Conservation (phyloP, 2,888 invertebrate species). For the Vesta saturnalis region DNA sequence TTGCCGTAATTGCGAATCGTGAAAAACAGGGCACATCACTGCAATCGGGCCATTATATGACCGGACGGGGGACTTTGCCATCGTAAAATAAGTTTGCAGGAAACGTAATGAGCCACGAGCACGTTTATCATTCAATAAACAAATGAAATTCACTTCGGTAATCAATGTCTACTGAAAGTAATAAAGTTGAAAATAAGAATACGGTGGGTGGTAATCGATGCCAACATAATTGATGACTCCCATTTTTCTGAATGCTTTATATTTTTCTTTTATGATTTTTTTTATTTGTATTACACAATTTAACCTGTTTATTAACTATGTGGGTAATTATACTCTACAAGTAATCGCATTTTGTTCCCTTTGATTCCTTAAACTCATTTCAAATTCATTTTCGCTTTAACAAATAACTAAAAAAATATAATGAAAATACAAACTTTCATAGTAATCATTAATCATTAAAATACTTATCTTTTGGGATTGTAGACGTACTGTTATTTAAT, state of each 20-base stretch:
- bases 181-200: background rate
- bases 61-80: conserved; percentile 42
- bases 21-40: conserved; percentile 52
- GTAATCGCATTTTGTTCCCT: no score
- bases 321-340: no score
- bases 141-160: conserved; percentile 38
- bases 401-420: no score
- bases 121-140: conserved; percentile 62
- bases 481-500: no score
- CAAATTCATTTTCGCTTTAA: no score
- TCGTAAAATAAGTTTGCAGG: conserved; percentile 59
- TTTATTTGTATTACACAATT: no score
- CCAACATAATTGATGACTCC: no score
- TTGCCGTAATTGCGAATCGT: conserved; percentile 55
- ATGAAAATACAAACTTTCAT: no score
- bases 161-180: conserved; percentile 14
- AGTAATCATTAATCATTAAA: no score
- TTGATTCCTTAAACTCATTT: no score
- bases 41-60: conserved; percentile 48
- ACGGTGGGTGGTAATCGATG: conserved; percentile 21
- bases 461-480: no score
- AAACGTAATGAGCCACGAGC: conserved; percentile 59
- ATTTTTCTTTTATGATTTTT: background rate
- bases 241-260: background rate
- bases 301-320: no score